Evolutionary conservation across 1,140 invertebrate species (phyloP).

Genomic region (Drosophila kurseongensis): DNA sequence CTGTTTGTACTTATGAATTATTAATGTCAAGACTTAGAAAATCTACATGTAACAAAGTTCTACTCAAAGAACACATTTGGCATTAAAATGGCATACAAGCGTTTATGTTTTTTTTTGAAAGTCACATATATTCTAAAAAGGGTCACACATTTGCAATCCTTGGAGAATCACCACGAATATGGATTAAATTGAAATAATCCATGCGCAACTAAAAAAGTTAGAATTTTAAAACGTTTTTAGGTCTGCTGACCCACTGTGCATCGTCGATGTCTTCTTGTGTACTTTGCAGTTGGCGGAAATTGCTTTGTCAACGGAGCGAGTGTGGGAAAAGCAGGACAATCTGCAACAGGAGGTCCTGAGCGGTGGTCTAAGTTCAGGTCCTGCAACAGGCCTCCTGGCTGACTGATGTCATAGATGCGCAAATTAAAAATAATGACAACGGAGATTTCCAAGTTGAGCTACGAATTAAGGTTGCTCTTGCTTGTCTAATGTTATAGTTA

Average conservation of each 20-base stretch:
- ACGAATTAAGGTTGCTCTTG: conserved; percentile 1
- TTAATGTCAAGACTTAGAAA: no score
- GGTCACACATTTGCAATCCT: no score
- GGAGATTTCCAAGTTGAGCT: conserved; percentile 5
- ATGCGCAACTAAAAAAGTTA: no score
- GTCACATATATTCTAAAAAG: no score
- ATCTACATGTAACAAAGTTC: no score
- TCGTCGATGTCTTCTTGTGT: conserved; percentile 41
- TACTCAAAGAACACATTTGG: no score
- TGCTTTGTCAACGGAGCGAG: conserved; percentile 79
- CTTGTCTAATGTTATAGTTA: not conserved
- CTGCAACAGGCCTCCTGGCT: conserved; percentile 6
- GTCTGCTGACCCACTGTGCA: not conserved
- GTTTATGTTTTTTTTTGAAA: no score
- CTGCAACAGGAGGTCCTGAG: conserved; percentile 11
- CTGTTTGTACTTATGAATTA: no score
- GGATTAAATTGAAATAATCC: no score
- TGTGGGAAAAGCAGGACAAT: conserved; percentile 20
- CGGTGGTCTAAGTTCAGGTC: not conserved
- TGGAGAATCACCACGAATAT: no score
- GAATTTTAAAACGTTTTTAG: no score
- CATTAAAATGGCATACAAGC: no score
- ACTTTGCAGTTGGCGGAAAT: conserved; percentile 70
- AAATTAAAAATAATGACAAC: conserved; percentile 78
- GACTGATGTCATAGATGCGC: conserved; percentile 67